Evolutionary conservation across 2,113 vertebrate species (phyloP).

Genomic region (Neolamprologus toae): DNA sequence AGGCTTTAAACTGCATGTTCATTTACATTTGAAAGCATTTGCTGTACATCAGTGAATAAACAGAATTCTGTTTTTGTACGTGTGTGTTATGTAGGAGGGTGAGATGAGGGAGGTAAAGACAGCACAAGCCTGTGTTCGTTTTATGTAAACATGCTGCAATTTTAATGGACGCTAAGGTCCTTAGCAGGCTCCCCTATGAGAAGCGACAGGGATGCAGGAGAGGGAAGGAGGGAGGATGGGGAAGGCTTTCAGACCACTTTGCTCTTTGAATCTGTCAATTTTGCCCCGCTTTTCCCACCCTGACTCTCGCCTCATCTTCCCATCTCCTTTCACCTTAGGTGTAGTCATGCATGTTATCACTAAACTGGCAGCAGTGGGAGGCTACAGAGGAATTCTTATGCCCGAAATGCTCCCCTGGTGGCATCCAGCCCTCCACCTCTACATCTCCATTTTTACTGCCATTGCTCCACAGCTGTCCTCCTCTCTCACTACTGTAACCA

Average conservation of each 20-base stretch:
- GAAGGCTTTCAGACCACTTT: conserved; percentile 56
- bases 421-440: conserved; percentile 17
- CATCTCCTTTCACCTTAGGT: conserved; percentile 50
- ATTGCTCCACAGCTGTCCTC: conserved; percentile 35
- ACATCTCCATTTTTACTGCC: conserved; percentile 44
- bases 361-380: conserved; percentile 52
- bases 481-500: conserved; percentile 24
- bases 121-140: conserved; percentile 4
- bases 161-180: conserved; percentile 53
- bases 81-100: conserved; percentile 1
- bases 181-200: conserved; percentile 13
- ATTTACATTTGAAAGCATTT: background rate
- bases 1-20: background rate
- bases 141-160: conserved; percentile 56
- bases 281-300: conserved; percentile 20
- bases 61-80: background rate
- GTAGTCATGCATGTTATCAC: conserved; percentile 61
- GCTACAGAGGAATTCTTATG: conserved; percentile 37
- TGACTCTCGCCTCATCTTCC: conserved; percentile 30
- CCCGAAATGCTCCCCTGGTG: conserved; percentile 28
- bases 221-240: background rate
- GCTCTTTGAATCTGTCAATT: conserved; percentile 51
- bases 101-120: conserved; percentile 15
- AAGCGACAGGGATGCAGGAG: background rate
- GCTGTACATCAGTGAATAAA: background rate